A percentile compares a stretch with the other conserved stretches of the same genome.
Evolutionary conservation across 2,888 invertebrate species (phyloP).

Genomic region (Chymomyza fuscimana): DNA sequence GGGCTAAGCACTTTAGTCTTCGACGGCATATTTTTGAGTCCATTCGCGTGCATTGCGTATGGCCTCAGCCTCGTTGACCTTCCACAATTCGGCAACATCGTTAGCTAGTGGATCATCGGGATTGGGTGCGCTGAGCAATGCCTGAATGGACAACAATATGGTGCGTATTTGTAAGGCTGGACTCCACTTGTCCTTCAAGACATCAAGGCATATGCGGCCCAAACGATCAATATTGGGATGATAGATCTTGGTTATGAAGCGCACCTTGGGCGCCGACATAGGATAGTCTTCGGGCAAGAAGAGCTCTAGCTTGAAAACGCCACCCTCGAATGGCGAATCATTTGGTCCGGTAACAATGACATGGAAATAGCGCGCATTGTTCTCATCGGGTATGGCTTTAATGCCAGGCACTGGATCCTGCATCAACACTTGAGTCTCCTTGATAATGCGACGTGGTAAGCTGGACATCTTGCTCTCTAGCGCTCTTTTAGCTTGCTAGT

Average conservation of each 20-base stretch:
- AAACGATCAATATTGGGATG: conserved; percentile 99
- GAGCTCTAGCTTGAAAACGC: conserved; percentile 98
- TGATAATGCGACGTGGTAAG: conserved; percentile 94
- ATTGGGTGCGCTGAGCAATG: conserved; percentile 98
- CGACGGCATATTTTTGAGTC: conserved; percentile 97
- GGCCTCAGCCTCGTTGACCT: conserved; percentile 98
- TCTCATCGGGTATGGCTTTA: conserved; percentile 97
- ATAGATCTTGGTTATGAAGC: conserved; percentile 99
- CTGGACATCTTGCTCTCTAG: conserved; percentile 85
- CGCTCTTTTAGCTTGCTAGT: background rate
- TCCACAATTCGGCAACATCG: conserved; percentile 99
- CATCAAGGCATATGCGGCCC: conserved; percentile 99
- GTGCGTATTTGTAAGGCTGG: conserved; percentile 99
- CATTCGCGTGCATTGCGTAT: conserved; percentile 97
- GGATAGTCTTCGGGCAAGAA: conserved; percentile 99
- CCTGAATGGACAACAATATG: conserved; percentile 98
- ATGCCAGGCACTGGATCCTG: conserved; percentile 99
- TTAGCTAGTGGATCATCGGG: conserved; percentile 99
- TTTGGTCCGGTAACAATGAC: conserved; percentile 97
- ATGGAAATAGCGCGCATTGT: conserved; percentile 98
- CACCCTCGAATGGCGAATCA: conserved; percentile 99
- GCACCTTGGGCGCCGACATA: conserved; percentile 99
- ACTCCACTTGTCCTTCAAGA: conserved; percentile 99
- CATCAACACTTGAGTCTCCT: conserved; percentile 99
- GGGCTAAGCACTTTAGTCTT: conserved; percentile 79